These are phyloP conservation scores for Aricia agestis DNA, from an alignment of 1,140 invertebrate genomes.

Conservation along the genomic window DNA sequence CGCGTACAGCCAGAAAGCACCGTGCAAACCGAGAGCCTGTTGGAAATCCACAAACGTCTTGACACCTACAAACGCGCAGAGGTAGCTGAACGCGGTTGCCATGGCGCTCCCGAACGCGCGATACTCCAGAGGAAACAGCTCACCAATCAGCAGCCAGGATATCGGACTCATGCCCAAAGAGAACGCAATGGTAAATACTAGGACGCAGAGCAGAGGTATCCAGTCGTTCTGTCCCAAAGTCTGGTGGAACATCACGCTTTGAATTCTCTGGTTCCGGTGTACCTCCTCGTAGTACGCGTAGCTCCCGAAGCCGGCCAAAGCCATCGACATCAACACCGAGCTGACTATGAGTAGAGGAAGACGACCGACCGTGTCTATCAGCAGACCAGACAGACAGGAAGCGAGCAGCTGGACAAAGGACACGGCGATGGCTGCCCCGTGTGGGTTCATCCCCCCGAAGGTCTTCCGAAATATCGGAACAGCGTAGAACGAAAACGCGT, in stretches of 20 bases:
- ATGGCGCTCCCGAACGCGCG: slow-evolving; percentile 90
- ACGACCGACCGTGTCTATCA: slow-evolving; percentile 89
- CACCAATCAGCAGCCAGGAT: slow-evolving; percentile 92
- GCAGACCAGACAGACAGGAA: slow-evolving; percentile 85
- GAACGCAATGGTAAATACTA: slow-evolving; percentile 90
- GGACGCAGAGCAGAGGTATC: slow-evolving; percentile 88
- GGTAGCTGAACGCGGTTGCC: slow-evolving; percentile 91
- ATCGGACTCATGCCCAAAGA: slow-evolving; percentile 94
- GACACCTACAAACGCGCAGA: slow-evolving; percentile 93
- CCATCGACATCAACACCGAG: slow-evolving; percentile 89
- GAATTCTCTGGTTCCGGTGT: slow-evolving; percentile 74
- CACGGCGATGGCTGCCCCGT: slow-evolving; percentile 88
- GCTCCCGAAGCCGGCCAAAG: slow-evolving; percentile 87
- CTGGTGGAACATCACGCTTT: slow-evolving; percentile 70
- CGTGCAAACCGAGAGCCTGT: slow-evolving; percentile 85
- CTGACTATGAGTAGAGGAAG: slow-evolving; percentile 87
- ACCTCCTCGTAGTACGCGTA: slow-evolving; percentile 86
- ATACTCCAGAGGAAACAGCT: slow-evolving; percentile 92
- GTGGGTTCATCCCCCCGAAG: slow-evolving; percentile 89
- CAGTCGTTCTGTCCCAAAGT: slow-evolving; percentile 81
- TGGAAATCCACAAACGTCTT: slow-evolving; percentile 93
- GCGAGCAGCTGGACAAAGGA: slow-evolving; percentile 88
- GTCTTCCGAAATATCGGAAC: slow-evolving; percentile 89
- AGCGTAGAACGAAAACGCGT: slow-evolving; percentile 90
- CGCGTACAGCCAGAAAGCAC: slow-evolving; percentile 94